Evolutionary conservation across 2,888 invertebrate genomes (phyloP).

Genomic region (Drosophila quasianomalipes): DNA sequence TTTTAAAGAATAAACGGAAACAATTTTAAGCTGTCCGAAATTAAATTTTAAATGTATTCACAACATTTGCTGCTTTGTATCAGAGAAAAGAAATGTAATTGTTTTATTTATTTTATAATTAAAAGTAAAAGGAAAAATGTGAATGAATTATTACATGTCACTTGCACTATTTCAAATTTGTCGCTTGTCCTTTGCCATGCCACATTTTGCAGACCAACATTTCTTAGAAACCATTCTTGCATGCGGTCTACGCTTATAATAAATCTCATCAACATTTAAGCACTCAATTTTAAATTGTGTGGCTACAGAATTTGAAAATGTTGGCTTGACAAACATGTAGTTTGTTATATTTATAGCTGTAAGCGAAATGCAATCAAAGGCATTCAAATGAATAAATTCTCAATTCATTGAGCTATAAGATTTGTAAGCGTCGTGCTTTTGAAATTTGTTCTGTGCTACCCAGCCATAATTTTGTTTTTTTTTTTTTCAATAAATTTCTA

Average conservation of each 20-base stretch:
- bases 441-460: neutral
- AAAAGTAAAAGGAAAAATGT: neutral
- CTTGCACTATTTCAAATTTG: neutral
- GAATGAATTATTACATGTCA: neutral
- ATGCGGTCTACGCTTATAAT: neutral
- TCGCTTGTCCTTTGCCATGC: neutral
- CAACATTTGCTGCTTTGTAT: neutral
- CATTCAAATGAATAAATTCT: neutral
- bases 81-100: neutral
- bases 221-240: neutral
- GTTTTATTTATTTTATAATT: neutral
- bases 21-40: neutral
- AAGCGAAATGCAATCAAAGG: neutral
- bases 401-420: neutral
- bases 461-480: slow-evolving; percentile 1
- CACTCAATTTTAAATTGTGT: slow-evolving; percentile 1
- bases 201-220: neutral
- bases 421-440: neutral
- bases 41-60: neutral
- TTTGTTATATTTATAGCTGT: neutral
- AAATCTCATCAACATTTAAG: neutral
- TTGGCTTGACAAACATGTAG: neutral
- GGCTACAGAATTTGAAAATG: neutral
- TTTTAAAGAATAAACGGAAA: neutral
- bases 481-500: neutral